These are phyloP conservation scores for Hippasteria phrygiana DNA, from an alignment of 53 echinoderm and acorn worm genomes.

Conservation along the genomic window DNA sequence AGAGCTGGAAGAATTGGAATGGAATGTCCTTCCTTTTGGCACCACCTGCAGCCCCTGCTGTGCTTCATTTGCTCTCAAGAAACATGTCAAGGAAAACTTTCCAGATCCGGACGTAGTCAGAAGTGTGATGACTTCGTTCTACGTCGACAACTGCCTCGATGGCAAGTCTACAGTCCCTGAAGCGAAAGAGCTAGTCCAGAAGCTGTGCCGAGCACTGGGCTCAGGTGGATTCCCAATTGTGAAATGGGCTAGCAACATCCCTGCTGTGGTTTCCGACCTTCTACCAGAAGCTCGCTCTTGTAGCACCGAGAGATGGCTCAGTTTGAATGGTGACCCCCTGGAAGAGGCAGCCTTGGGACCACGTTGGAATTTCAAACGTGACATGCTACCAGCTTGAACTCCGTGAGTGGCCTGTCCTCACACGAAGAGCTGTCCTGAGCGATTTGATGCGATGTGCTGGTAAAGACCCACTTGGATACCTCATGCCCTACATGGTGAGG, in stretches of 20 bases:
- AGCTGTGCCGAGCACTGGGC: neutral
- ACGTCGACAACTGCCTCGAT: constrained; percentile 12
- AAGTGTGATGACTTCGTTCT: neutral
- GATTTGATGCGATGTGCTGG: constrained; percentile 20
- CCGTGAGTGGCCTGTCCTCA: neutral
- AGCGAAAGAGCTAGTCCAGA: constrained; percentile 22
- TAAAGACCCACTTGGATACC: constrained; percentile 48
- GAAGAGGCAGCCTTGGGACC: constrained; percentile 11
- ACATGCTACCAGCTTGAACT: constrained; percentile 15
- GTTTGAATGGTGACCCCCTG: neutral
- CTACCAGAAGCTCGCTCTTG: neutral
- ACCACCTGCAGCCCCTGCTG: constrained; percentile 61
- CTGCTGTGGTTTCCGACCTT: neutral
- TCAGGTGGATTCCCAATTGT: neutral
- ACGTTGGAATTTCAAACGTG: constrained; percentile 9
- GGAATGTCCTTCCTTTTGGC: constrained; percentile 58
- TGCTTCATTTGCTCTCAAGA: constrained; percentile 43
- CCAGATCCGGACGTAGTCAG: neutral
- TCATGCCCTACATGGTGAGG: constrained; percentile 35
- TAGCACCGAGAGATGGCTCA: neutral
- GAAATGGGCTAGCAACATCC: constrained; percentile 23
- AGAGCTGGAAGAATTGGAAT: constrained; percentile 23
- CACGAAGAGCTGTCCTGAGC: constrained; percentile 27
- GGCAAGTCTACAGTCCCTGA: constrained; percentile 4
- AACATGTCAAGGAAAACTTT: constrained; percentile 32